A percentile compares a stretch with the other conserved stretches of the same genome.
Evolutionary conservation across 2,888 invertebrate species (phyloP).

Genomic region (Limenitis camilla): DNA sequence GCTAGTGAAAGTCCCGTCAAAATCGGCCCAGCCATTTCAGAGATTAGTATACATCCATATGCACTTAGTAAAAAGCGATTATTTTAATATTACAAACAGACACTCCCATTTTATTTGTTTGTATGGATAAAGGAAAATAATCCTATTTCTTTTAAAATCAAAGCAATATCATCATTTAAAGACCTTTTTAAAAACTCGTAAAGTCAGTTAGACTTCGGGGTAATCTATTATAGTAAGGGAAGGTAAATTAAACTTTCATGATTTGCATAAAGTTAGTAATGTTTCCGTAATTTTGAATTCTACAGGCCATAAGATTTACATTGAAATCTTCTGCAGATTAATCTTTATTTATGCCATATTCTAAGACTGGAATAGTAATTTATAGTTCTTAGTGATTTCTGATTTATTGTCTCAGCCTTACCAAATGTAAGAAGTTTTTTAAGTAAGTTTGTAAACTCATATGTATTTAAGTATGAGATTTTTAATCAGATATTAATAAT

Average conservation of each 20-base stretch:
- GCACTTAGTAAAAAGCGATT: too few species aligned
- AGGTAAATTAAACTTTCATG: conserved; percentile 16
- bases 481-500: neutral
- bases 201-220: neutral
- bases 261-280: conserved; percentile 16
- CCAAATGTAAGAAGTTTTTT: neutral
- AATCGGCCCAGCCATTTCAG: too few species aligned
- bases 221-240: neutral
- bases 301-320: conserved; percentile 7
- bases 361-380: neutral
- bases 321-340: conserved; percentile 11
- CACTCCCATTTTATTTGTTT: too few species aligned
- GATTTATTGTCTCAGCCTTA: neutral
- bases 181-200: too few species aligned
- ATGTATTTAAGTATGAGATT: neutral
- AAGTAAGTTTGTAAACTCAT: neutral
- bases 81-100: too few species aligned
- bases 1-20: too few species aligned
- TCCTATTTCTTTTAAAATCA: too few species aligned
- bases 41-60: too few species aligned
- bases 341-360: conserved; percentile 7
- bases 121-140: too few species aligned
- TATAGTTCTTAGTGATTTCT: neutral
- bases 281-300: conserved; percentile 4
- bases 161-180: too few species aligned